Base-by-base conservation (phyloP, 53 echinoderm and acorn worm genomes). In the Paracentrotus lividus region DNA sequence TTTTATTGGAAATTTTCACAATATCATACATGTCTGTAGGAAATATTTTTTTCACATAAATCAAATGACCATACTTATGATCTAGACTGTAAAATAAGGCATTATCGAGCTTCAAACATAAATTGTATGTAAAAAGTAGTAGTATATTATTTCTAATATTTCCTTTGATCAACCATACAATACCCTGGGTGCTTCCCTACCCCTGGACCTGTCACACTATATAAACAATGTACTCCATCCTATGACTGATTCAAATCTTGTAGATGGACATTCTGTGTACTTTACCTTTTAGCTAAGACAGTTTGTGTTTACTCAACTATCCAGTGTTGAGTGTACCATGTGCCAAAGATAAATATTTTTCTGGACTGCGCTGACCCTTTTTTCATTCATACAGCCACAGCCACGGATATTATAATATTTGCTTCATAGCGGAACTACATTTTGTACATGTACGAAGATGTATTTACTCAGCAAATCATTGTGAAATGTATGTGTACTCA, bases 181-280 rank as follows among this genome's bases (percentile, higher is more conserved):
- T 72, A 21, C 72, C 18, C 0, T 38, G 36, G 32, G 72, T 40
- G 40, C 40, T 38, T 72, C 72, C 72, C 18, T 38, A n/a, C 81
- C 45, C 44, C 8, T 81, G 81, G 81, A 81, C 47, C 47, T 81
- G 81, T n/a, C 81, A 81, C 27, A 20, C 44, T 45, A 47, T 49
- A 81, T 81, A 81, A 81, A 81, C 81, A 81, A 81, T 81, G 81
- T 81, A 81, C 42, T 45, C 81, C 81, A 81, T 81, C 81, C n/a
- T 81, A 24, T n/a, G 26, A 47, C 47, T 81, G 81, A 81, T 81
- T 47, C 26, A 45, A 44, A 81, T 49, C 47, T 45, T 81, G 49
- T 49, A 47, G 81, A 81, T 81, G 49, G 44, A n/a, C 47, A 81
- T 81, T 81, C 16, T 81, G 45, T 81, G 49, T 81, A 81, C 26